Evolutionary conservation across 2,797 vertebrate species (phyloP).

Genomic region (Rachycentron canadum): DNA sequence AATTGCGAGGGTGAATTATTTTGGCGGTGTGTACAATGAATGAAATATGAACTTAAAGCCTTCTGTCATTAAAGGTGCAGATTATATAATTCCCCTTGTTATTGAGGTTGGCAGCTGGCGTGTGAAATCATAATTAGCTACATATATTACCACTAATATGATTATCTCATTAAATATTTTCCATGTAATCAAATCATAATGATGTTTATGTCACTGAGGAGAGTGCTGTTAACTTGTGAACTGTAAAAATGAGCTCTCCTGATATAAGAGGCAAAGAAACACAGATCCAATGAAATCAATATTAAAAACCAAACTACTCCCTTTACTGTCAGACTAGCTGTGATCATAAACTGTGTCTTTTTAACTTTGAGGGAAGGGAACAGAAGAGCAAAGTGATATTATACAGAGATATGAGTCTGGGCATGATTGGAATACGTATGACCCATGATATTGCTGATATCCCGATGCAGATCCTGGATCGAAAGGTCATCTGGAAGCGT

Average conservation of each 20-base stretch:
- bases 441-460: constrained; percentile 9
- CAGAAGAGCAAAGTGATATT: background rate
- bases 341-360: background rate
- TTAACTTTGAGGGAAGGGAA: background rate
- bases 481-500: constrained; percentile 40
- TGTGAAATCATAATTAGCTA: constrained; percentile 51
- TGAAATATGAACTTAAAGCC: constrained; percentile 26
- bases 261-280: background rate
- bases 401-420: background rate
- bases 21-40: constrained; percentile 8
- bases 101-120: constrained; percentile 46
- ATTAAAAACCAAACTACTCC: background rate
- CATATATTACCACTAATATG: constrained; percentile 27
- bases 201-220: constrained; percentile 25
- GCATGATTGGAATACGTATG: constrained; percentile 15
- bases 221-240: constrained; percentile 12
- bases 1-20: background rate
- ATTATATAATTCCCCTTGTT: constrained; percentile 35
- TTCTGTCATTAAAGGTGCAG: background rate
- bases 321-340: constrained; percentile 5
- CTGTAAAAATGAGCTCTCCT: constrained; percentile 2
- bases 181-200: constrained; percentile 49
- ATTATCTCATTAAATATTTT: constrained; percentile 48
- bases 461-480: constrained; percentile 2
- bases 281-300: background rate